phyloP scores from a whole-genome alignment of 1,140 invertebrate genomes.

The Tetramorium alpestre region DNA sequence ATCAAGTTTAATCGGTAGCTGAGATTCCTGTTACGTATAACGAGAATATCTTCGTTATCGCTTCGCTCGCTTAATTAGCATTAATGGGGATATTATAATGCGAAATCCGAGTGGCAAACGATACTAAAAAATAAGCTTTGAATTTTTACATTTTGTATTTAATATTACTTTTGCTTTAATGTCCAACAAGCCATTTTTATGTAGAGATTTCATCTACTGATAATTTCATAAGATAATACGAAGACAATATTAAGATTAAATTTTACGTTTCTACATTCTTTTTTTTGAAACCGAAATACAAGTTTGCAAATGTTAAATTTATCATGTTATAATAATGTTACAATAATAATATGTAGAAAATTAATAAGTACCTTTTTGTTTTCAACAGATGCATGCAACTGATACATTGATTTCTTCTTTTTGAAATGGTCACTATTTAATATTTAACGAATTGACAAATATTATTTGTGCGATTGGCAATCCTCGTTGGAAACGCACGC shows the following conservation, averaged over 20 bases:
- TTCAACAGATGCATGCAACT: no score
- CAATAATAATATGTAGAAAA: no score
- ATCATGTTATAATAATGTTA: no score
- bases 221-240: no score
- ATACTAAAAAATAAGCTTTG: background rate
- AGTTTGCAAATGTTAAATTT: no score
- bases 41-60: background rate
- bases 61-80: background rate
- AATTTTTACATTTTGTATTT: background rate
- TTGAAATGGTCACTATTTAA: background rate
- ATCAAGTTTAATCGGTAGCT: background rate
- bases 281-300: no score
- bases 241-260: no score
- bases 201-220: no score
- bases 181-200: no score
- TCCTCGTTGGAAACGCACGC: background rate
- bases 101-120: background rate
- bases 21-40: background rate
- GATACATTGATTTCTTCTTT: no score
- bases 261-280: no score
- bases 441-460: background rate
- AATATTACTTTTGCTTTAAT: background rate
- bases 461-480: background rate
- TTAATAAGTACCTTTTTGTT: no score
- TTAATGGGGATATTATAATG: background rate